phyloP scores from a whole-genome alignment of 1,140 invertebrate genomes.

The Cydia amplana region DNA sequence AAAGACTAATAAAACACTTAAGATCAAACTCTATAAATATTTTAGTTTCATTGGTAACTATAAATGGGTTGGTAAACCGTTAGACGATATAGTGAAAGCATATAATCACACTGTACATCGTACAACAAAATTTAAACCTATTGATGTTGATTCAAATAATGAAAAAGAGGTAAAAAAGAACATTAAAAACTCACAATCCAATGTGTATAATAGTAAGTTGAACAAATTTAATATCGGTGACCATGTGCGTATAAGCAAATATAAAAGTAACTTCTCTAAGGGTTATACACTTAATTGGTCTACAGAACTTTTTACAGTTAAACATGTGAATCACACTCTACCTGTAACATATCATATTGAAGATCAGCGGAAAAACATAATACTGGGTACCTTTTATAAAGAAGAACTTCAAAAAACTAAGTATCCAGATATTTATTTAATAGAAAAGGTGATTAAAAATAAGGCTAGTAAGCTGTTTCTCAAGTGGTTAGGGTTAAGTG shows the following conservation, averaged over 20 bases:
- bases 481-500: constrained; percentile 60
- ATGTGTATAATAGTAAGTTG: too few species aligned
- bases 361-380: constrained; percentile 48
- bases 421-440: constrained; percentile 56
- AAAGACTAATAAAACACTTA: constrained; percentile 59
- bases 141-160: too few species aligned
- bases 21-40: too few species aligned
- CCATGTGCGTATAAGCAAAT: too few species aligned
- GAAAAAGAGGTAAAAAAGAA: too few species aligned
- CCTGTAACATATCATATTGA: constrained; percentile 56
- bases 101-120: too few species aligned
- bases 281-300: constrained; percentile 68
- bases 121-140: too few species aligned
- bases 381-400: constrained; percentile 63
- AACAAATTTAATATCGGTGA: too few species aligned
- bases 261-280: constrained; percentile 39
- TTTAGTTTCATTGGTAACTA: background rate
- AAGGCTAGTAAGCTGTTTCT: constrained; percentile 56
- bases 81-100: too few species aligned
- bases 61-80: too few species aligned
- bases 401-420: constrained; percentile 52
- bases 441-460: constrained; percentile 57
- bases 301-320: constrained; percentile 65
- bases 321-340: constrained; percentile 51
- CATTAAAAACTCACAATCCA: too few species aligned